These are phyloP conservation scores for Chascanopsetta lugubris DNA, from an alignment of 2,113 vertebrate genomes.

Conservation along the genomic window DNA sequence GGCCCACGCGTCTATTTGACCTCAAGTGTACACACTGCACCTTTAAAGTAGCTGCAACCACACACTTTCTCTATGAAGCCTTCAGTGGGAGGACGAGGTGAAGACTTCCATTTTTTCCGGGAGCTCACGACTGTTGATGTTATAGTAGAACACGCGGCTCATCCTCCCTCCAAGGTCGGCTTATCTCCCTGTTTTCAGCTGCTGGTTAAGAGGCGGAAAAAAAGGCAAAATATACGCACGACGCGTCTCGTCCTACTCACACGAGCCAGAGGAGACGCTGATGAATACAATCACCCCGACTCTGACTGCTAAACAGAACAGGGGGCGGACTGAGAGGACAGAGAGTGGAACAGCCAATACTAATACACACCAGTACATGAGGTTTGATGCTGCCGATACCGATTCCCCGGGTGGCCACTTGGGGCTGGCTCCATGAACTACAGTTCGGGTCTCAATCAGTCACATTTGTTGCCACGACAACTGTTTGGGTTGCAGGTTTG, in stretches of 20 bases:
- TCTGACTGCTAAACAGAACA: conserved; percentile 10
- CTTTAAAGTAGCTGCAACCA: not conserved
- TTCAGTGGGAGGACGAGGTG: not conserved
- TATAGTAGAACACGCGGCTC: not conserved
- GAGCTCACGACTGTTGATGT: not conserved
- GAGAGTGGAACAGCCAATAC: conserved; percentile 14
- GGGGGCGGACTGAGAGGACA: conserved; percentile 12
- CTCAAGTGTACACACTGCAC: too few species aligned
- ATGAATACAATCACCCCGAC: conserved; percentile 7
- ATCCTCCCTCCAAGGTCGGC: not conserved
- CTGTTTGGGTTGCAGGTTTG: too few species aligned
- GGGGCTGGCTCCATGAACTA: too few species aligned
- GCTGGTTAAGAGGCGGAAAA: too few species aligned
- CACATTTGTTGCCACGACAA: too few species aligned
- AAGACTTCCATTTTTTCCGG: not conserved
- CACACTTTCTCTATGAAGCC: not conserved
- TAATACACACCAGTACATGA: too few species aligned
- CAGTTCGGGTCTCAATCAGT: too few species aligned
- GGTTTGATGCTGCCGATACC: too few species aligned
- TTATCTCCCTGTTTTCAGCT: too few species aligned
- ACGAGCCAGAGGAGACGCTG: conserved; percentile 1
- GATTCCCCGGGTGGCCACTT: too few species aligned
- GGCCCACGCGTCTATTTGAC: too few species aligned
- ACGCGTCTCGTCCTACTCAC: conserved; percentile 11
- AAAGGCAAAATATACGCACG: too few species aligned